Percentiles rank a stretch among this genome's conserved stretches.
Evolutionary conservation across 53 echinoderm and acorn worm genomes (phyloP).

Genomic region (Arbacia lixula): DNA sequence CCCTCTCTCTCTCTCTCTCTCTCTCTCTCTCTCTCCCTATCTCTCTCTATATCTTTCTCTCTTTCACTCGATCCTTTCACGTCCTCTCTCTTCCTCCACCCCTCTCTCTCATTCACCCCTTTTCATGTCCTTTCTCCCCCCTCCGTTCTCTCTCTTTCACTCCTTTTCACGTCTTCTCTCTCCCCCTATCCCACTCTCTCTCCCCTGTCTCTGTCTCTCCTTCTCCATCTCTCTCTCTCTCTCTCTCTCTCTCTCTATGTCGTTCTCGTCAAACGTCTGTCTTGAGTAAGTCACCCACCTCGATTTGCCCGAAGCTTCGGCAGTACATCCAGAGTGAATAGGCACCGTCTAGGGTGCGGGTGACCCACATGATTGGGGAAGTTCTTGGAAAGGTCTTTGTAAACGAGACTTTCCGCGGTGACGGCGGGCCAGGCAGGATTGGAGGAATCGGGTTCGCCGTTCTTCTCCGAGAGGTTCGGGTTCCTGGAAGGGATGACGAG

Average conservation of each 20-base stretch:
- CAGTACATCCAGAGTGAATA: neutral
- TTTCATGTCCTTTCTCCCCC: too few species aligned
- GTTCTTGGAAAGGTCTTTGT: constrained; percentile 18
- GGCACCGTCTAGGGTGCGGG: constrained; percentile 5
- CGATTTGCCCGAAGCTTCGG: neutral
- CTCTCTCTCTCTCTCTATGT: too few species aligned
- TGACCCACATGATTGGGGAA: neutral
- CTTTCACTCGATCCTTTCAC: neutral
- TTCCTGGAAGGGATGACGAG: constrained; percentile 4
- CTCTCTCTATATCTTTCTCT: neutral
- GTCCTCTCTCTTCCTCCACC: too few species aligned
- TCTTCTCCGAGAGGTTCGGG: constrained; percentile 9
- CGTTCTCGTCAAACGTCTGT: too few species aligned
- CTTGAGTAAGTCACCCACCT: too few species aligned
- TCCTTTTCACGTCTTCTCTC: too few species aligned
- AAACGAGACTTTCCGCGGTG: neutral
- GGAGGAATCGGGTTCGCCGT: neutral
- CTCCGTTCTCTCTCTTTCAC: too few species aligned
- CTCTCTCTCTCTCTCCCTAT: neutral
- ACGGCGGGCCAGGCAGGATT: neutral
- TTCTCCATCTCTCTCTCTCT: too few species aligned
- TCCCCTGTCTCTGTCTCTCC: too few species aligned
- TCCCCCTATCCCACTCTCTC: too few species aligned
- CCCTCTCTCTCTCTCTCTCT: neutral
- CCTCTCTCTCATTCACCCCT: too few species aligned